Evolutionary conservation across 2,797 vertebrate species (phyloP), one percentile per base, ranked within the genome.

Genomic region (Petrocephalus schoutedeni): DNA sequence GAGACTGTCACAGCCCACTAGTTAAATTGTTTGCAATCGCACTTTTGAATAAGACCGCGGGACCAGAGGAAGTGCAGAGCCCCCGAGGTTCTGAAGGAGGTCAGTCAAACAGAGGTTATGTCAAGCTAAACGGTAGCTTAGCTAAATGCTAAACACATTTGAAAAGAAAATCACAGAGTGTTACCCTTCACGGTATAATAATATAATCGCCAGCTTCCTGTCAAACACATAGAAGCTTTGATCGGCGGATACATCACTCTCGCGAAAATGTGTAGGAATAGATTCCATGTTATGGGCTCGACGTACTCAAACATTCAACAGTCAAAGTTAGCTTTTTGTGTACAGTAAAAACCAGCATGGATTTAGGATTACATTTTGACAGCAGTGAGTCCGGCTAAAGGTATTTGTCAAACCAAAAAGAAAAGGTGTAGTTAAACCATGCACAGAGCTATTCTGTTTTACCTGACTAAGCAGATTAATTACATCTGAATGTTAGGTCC

Each of bases 121-220:
- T 88, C 87, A 88, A 56, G 83, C 51, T 32, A 86, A 86, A 85
- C 58, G 59, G 82, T 67, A 85, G 54, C 74, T 49, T 45, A 49
- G 87, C 83, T 67, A 86, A 85, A 85, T 64, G 41, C 9, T 51
- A 85, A 88, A 88, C 82, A 85, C 59, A 87, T 87, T 85, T 61
- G 51, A 85, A 56, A 67, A 53, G 59, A 64, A 64, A 87, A 57
- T 53, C 80, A 85, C 56, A 59, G 23, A 85, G 64, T 71, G 64
- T 36, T 87, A 41, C 16, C 86, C 64, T 87, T 77, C 86, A 87
- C 28, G 83, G 83, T 85, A 85, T 86, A 86, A 74, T 74, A 67
- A 74, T 74, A 23, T 87, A 87, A 87, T 88, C 58, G 28, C n/a
- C 80, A 67, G 14, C 59, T 84, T 85, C 58, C 82, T 71, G 82